These are phyloP conservation scores for Drosophila tripunctata DNA, from an alignment of 2,888 invertebrate genomes.

Conservation along the genomic window DNA sequence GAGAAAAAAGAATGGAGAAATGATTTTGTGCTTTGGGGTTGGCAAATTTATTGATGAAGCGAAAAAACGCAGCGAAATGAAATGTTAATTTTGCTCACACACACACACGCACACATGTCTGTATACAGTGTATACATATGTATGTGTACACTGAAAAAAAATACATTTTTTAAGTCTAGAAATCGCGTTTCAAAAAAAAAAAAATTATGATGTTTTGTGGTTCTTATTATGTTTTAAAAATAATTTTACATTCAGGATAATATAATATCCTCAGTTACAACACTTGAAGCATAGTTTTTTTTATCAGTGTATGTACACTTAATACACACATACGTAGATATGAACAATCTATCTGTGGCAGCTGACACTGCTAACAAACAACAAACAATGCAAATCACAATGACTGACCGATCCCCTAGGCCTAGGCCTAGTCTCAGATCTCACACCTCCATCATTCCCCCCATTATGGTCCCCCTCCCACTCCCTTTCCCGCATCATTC, in stretches of 20 bases:
- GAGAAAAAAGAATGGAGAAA: slow-evolving; percentile 26
- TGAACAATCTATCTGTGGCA: slow-evolving; percentile 49
- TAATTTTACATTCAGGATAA: too few relatives aligned
- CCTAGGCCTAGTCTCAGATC: slow-evolving; percentile 17
- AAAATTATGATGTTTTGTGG: too few relatives aligned
- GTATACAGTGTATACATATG: neutral
- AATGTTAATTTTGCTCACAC: slow-evolving; percentile 74
- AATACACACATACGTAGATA: slow-evolving; percentile 20
- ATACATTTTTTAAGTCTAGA: too few relatives aligned
- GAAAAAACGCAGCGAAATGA: slow-evolving; percentile 69
- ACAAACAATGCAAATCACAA: slow-evolving; percentile 61
- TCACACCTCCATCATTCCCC: neutral
- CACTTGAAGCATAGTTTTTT: too few relatives aligned
- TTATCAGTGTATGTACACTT: too few relatives aligned
- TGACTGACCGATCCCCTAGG: slow-evolving; percentile 51
- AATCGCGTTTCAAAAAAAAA: too few relatives aligned
- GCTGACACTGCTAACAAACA: slow-evolving; percentile 67
- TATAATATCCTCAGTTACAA: too few relatives aligned
- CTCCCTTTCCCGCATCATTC: neutral
- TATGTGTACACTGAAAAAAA: too few relatives aligned
- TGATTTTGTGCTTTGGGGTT: slow-evolving; percentile 41
- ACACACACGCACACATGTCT: slow-evolving; percentile 10
- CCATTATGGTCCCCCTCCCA: neutral
- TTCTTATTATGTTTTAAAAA: too few relatives aligned
- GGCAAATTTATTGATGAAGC: slow-evolving; percentile 72